Conservation (phyloP, 1,140 invertebrate genomes). For the Bombus haemorrhoidalis region DNA sequence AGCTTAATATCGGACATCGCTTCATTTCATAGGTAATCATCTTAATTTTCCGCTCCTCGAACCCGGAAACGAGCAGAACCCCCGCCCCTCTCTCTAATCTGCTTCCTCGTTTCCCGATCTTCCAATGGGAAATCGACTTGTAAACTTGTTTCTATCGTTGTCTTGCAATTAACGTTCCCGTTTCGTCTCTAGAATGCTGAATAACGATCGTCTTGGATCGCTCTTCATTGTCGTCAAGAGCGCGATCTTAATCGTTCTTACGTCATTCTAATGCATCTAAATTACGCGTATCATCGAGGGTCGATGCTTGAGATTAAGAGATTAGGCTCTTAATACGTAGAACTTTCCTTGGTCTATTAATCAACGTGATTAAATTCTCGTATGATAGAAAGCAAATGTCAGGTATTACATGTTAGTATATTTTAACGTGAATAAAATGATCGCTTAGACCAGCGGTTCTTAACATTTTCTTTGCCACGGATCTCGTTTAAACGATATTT, state of each 20-base stretch:
- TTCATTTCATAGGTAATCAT: conserved; percentile 62
- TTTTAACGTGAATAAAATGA: too few relatives aligned
- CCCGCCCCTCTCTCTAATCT: neutral
- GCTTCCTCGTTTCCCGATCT: conserved; percentile 30
- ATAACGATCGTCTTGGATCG: conserved; percentile 46
- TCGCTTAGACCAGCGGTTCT: too few relatives aligned
- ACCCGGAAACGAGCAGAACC: conserved; percentile 56
- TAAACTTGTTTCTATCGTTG: conserved; percentile 27
- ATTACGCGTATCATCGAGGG: too few relatives aligned
- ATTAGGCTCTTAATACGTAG: too few relatives aligned
- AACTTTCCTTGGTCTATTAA: too few relatives aligned
- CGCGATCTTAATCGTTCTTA: neutral
- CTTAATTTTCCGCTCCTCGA: conserved; percentile 59
- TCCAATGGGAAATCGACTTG: neutral
- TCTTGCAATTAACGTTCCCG: conserved; percentile 51
- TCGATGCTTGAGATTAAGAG: too few relatives aligned
- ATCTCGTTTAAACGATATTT: too few relatives aligned
- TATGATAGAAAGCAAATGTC: too few relatives aligned
- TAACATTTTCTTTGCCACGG: too few relatives aligned
- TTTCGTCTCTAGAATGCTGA: neutral
- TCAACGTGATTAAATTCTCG: too few relatives aligned
- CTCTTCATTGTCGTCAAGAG: neutral
- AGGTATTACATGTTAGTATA: too few relatives aligned
- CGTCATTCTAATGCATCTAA: neutral
- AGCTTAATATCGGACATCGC: conserved; percentile 28